These are phyloP conservation scores for Drosophila limbata DNA, from an alignment of 2,888 invertebrate genomes.

Conservation along the genomic window DNA sequence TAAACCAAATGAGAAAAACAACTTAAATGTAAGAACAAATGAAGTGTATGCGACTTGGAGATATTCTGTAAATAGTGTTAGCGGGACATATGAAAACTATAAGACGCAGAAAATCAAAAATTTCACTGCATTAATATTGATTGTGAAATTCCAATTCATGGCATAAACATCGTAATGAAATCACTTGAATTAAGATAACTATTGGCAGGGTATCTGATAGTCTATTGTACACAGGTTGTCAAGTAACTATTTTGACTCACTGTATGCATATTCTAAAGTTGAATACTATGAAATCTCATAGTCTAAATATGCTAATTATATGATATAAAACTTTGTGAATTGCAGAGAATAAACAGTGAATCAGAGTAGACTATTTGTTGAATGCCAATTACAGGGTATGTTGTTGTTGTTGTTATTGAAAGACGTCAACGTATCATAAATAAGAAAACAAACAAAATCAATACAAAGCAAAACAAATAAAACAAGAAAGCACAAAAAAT, in stretches of 20 bases:
- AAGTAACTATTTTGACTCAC: too few species aligned
- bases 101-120: too few species aligned
- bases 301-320: not conserved
- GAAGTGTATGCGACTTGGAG: conserved; percentile 8
- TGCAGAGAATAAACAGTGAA: not conserved
- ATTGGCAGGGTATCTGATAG: not conserved
- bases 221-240: too few species aligned
- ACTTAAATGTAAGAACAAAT: conserved; percentile 14
- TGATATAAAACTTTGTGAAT: too few species aligned
- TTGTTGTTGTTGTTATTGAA: conserved; percentile 23
- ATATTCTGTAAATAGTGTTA: not conserved
- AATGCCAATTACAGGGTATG: conserved; percentile 13
- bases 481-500: conserved; percentile 37
- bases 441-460: conserved; percentile 13
- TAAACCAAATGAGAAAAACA: conserved; percentile 2
- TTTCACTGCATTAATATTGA: too few species aligned
- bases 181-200: not conserved
- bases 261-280: too few species aligned
- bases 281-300: too few species aligned
- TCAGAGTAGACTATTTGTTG: not conserved
- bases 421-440: conserved; percentile 44
- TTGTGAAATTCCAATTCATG: too few species aligned
- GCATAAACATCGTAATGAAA: too few species aligned
- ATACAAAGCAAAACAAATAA: conserved; percentile 8
- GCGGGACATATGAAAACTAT: too few species aligned